Evolutionary conservation across 53 echinoderm and acorn worm genomes (phyloP).

Genomic region (Astropecten irregularis): DNA sequence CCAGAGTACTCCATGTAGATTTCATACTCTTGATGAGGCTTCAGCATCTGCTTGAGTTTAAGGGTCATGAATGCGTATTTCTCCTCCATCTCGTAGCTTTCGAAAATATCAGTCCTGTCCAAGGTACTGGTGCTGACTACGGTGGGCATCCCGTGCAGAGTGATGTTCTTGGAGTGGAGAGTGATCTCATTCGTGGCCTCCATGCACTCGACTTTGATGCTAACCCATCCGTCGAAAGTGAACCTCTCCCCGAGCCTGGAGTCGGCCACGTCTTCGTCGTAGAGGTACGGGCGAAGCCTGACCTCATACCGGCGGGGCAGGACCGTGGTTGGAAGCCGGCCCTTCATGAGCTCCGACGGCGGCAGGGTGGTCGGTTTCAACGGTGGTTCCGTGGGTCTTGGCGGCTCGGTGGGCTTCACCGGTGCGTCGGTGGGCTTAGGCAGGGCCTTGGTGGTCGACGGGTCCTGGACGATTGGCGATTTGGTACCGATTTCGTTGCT

Average conservation of each 20-base stretch:
- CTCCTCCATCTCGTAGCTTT: conserved; percentile 25
- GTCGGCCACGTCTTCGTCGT: conserved; percentile 34
- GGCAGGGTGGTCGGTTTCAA: not conserved
- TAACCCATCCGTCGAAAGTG: conserved; percentile 58
- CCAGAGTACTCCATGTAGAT: conserved; percentile 79
- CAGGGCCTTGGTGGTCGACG: not conserved
- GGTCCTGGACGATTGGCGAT: not conserved
- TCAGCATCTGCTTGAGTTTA: conserved; percentile 40
- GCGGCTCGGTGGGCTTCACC: not conserved
- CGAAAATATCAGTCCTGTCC: conserved; percentile 22
- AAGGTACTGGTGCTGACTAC: conserved; percentile 47
- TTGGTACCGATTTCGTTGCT: not conserved
- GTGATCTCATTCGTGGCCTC: conserved; percentile 41
- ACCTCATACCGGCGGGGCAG: conserved; percentile 45
- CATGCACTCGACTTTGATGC: conserved; percentile 39
- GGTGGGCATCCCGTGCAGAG: conserved; percentile 18
- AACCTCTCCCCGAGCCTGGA: conserved; percentile 34
- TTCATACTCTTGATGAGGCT: conserved; percentile 64
- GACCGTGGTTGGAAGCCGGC: conserved; percentile 41
- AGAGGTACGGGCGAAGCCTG: conserved; percentile 46
- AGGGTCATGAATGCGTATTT: conserved; percentile 77
- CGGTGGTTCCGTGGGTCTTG: not conserved
- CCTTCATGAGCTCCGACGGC: conserved; percentile 65
- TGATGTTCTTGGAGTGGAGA: conserved; percentile 66
- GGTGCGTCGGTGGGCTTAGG: not conserved